Evolutionary conservation across 2,888 invertebrate genomes (phyloP), one percentile per base, ranked within the genome.

Genomic region (Clivina fossor): DNA sequence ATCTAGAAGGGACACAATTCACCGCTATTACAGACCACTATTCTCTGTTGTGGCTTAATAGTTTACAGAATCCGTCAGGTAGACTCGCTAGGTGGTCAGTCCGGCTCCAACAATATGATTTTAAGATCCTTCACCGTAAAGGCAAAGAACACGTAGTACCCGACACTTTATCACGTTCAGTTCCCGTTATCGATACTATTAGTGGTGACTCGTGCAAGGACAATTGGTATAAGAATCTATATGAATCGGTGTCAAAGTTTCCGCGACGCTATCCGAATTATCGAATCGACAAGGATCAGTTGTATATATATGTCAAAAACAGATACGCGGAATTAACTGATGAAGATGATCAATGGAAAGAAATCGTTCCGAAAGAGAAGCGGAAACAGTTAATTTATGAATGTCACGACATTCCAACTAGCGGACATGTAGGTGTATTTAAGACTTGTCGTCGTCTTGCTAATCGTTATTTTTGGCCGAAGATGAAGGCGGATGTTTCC

Each of bases 321-420:
- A 7, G 26, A 9, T 26, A 26, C n/a, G 11, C 22, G 4, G 47
- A n/a, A 3, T 33, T 47, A 32, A 22, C 7, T 33, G 47, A 47
- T 9, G 33, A 47, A 8, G 37, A 15, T 4, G 37, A 37, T 3
- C 13, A 18, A n/a, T 41, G 41, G 41, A 41, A 41, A n/a, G n/a
- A 24, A n/a, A n/a, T 41, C 8, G 26, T 26, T 5, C 8, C 26
- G 7, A 26, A 26, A 26, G 5, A 5, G 8, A 26, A 9, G 13
- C 5, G 32, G 9, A 32, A 13, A 13, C 11, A 32, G 13, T 32
- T 32, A 13, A 4, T 32, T 32, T 32, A n/a, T 32, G n/a, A n/a
- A 11, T 13, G 13, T 13, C 4, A 32, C 13, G 32, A 32, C 13
- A 3, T 32, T n/a, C n/a, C 4, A n/a, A 32, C 32, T 32, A 11